Percentiles rank a stretch among this genome's conserved stretches.
phyloP scores from a whole-genome alignment of 2,888 invertebrate genomes.

The Ophion costatus region DNA sequence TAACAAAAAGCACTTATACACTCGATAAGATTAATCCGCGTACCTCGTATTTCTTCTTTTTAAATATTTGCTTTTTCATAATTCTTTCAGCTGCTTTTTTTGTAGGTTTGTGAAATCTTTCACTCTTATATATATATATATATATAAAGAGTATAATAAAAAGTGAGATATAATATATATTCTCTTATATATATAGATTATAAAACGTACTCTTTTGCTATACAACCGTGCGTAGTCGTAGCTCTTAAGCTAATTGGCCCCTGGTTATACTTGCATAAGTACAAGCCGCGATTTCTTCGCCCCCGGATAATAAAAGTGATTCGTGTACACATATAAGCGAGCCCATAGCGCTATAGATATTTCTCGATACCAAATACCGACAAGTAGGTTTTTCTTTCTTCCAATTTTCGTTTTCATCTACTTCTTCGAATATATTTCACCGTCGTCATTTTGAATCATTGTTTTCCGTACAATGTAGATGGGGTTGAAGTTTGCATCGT shows the following conservation, averaged over 20 bases:
- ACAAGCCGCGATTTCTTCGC: conserved; percentile 54
- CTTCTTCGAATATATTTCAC: too few species aligned
- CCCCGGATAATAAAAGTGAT: conserved; percentile 57
- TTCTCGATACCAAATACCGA: background rate
- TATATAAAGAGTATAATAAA: too few species aligned
- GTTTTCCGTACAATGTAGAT: too few species aligned
- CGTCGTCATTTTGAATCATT: too few species aligned
- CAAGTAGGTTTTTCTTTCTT: background rate
- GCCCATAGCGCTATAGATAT: background rate
- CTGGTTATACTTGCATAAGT: background rate
- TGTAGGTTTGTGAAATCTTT: background rate
- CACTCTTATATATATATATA: too few species aligned
- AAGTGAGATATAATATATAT: too few species aligned
- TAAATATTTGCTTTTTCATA: background rate
- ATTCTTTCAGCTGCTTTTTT: background rate
- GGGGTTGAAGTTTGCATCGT: too few species aligned
- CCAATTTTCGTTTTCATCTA: background rate
- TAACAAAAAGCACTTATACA: conserved; percentile 19
- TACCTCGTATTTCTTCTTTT: background rate
- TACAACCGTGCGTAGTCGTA: background rate
- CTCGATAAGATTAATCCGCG: conserved; percentile 43
- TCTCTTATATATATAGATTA: too few species aligned
- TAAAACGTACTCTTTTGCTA: background rate
- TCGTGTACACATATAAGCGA: conserved; percentile 15
- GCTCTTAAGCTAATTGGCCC: conserved; percentile 57